Base-by-base conservation (phyloP, 2,888 invertebrate genomes). In the Ganaspis brasiliensis region DNA sequence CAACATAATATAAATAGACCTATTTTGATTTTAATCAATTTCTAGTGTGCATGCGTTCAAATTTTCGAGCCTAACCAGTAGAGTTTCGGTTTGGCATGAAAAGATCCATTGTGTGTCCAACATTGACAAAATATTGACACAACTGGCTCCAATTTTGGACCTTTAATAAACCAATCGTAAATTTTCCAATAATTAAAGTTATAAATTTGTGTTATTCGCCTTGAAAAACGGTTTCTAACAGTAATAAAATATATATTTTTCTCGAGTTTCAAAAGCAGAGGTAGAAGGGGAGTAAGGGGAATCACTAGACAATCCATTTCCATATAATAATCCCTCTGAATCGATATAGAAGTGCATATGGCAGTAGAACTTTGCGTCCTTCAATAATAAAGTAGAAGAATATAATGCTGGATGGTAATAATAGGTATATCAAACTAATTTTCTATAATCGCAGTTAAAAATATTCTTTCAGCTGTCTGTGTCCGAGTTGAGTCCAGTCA, bases 201-300 rank as follows among this genome's bases (percentile, higher is more conserved):
- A 9, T 3, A 40, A 40, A 40, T 10, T 40, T 12, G n/a, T 52
- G 14, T 45, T 45, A 14, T 6, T 52, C 19, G 52, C 52, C 19
- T 49, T 49, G 5, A 49, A 16, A 19, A 9, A 9, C 8, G n/a
- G 16, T 6, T 52, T 52, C 19, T 8, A 52, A 9, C 19, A 52
- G 6, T 31, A 31, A 52, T 52, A 52, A 52, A 52, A 52, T 19
- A 49, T 1, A 45, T 9, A 9, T 52, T 21, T 52, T 52, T 52
- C 19, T 5, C 16, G 52, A 52, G 16, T 52, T 52, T 52, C 16
- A 19, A 16, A 19, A 52, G 6, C 9, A n/a, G 19, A 52, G 52
- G 16, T 52, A 8, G 52, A 52, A 52, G 52, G 19, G 52, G 52
- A 73, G 67, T 70, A 70, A 70, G 57, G 40, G 63, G 21, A 73